Base-by-base conservation (phyloP, 2,113 vertebrate species). In the Dendropsophus ebraccatus region DNA sequence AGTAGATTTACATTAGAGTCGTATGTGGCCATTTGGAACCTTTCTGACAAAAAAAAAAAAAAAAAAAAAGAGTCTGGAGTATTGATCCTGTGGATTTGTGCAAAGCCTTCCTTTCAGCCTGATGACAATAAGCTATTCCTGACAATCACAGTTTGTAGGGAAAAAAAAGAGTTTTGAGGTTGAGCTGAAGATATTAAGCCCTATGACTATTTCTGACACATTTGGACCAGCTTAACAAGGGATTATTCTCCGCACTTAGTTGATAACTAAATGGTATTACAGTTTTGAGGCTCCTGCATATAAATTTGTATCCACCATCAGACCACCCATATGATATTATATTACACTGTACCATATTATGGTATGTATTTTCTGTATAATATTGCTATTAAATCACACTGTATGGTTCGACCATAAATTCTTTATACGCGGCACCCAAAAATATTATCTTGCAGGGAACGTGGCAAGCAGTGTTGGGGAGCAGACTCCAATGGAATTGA, bases 41-140 rank as follows among this genome's bases (percentile, higher is more conserved):
- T 87, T 65, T 47, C 75, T 90, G 83, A 69, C 69, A 0, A 56
- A 67, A 35, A 85, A 81, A 41, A 41, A 35, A 85, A 81, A 41
- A 41, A 41, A 41, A 41, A 41, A 60, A 87, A 88, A 82, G 76
- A 87, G 82, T 25, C 8, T 1, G 70, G 50, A 8, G 0, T 84
- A 90, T 87, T 0, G 0, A 65, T 87, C 60, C 13, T 19, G 41
- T 17, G 78, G 72, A 87, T 50, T 90, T 1, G 0, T 88, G 88
- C 87, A 50, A 4, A 0, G 84, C 87, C 81, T 90, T 47, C 87
- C 88, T 90, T 91, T 90, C 85, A 90, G 82, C 83, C 0, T 87
- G 49, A 0, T 32, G 89, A 92, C 90, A 92, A 92, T 91, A 90
- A 91, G 89, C 88, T 86, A 90, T 90, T 90, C 85, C 89, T 90